These are phyloP conservation scores for Drosophila kanekoi DNA, from an alignment of 2,888 invertebrate species.

Conservation along the genomic window DNA sequence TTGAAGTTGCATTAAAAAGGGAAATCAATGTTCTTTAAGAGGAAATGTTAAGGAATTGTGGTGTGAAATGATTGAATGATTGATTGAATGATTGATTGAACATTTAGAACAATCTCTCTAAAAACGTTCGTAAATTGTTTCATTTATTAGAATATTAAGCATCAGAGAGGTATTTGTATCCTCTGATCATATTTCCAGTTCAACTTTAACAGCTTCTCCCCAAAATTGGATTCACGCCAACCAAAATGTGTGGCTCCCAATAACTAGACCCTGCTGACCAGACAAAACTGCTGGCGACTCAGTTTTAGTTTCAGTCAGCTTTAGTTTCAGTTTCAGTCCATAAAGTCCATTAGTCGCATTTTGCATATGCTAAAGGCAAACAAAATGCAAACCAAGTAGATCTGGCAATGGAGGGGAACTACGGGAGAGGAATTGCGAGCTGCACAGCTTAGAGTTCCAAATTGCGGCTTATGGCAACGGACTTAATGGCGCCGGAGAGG, in stretches of 20 bases:
- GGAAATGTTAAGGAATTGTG: too few relatives aligned
- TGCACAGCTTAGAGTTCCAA: conserved; percentile 32
- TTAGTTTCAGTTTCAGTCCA: conserved; percentile 29
- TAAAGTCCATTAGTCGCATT: conserved; percentile 76
- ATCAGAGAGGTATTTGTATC: too few relatives aligned
- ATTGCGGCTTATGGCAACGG: conserved; percentile 59
- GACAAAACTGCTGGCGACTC: conserved; percentile 27
- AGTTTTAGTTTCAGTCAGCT: conserved; percentile 33
- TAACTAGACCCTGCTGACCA: conserved; percentile 24
- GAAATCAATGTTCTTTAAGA: too few relatives aligned
- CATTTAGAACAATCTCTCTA: too few relatives aligned
- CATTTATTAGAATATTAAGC: too few relatives aligned
- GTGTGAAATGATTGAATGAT: too few relatives aligned
- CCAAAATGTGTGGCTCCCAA: conserved; percentile 32
- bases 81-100: too few relatives aligned
- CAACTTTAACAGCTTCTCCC: neutral
- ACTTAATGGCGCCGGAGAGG: neutral
- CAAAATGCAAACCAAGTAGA: conserved; percentile 19
- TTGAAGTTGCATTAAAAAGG: too few relatives aligned
- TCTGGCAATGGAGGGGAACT: neutral
- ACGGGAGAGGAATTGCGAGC: conserved; percentile 8
- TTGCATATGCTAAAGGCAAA: conserved; percentile 58
- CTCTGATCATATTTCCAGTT: too few relatives aligned
- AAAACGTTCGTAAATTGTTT: too few relatives aligned
- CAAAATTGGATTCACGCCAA: conserved; percentile 22